These are phyloP conservation scores for Microctonus aethiopoides DNA, from an alignment of 2,888 invertebrate genomes.

Conservation along the genomic window DNA sequence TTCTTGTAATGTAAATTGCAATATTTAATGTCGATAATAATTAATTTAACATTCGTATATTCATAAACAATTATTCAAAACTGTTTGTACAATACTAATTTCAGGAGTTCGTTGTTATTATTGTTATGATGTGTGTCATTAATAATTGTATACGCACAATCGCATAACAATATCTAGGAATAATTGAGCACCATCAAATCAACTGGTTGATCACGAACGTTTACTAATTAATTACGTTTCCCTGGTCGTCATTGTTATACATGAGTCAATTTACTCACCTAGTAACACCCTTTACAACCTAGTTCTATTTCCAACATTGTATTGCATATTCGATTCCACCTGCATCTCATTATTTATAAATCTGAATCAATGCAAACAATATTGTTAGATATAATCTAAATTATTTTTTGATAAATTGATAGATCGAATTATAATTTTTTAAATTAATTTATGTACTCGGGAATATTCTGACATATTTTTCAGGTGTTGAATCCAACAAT, in stretches of 20 bases:
- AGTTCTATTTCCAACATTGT: neutral
- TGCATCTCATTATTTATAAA: neutral
- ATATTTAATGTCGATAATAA: too few species aligned
- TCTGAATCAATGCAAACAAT: neutral
- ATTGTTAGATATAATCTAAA: neutral
- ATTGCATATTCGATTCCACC: neutral
- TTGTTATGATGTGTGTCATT: neutral
- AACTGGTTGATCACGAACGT: constrained; percentile 41
- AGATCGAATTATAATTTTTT: too few species aligned
- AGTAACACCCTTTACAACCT: neutral
- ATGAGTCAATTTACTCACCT: neutral
- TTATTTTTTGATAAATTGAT: too few species aligned
- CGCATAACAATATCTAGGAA: constrained; percentile 28
- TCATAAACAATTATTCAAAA: neutral
- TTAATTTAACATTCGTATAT: neutral
- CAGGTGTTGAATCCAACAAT: too few species aligned
- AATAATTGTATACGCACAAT: constrained; percentile 31
- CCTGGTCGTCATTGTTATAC: constrained; percentile 17
- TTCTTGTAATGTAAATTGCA: too few species aligned
- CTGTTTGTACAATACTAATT: neutral
- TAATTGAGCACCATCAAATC: constrained; percentile 33
- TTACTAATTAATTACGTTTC: constrained; percentile 43
- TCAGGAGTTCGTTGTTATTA: too few species aligned
- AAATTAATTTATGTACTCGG: too few species aligned
- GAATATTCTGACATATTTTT: too few species aligned